Evolutionary conservation across 2,113 vertebrate genomes (phyloP).

Genomic region (Hippocampus mohnikei): DNA sequence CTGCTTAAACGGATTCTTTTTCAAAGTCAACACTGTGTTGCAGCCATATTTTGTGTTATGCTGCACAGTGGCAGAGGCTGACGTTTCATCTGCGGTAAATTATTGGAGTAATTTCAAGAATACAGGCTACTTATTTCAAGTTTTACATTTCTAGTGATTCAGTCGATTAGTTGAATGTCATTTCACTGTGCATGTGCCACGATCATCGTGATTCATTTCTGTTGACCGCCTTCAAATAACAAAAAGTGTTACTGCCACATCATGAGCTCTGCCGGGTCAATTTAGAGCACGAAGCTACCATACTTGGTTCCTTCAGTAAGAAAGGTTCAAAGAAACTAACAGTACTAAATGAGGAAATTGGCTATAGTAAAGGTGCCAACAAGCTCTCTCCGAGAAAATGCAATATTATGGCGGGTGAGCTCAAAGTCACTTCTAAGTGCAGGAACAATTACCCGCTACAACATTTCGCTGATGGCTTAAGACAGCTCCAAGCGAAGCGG

Average conservation of each 20-base stretch:
- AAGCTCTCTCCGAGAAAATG: not conserved
- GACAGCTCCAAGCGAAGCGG: constrained; percentile 19
- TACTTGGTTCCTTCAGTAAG: not conserved
- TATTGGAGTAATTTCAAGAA: not conserved
- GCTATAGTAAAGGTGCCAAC: not conserved
- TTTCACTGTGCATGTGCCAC: not conserved
- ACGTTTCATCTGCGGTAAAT: not conserved
- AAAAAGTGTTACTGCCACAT: not conserved
- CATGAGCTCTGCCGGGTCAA: not conserved
- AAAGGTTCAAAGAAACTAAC: not conserved
- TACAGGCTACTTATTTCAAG: not conserved
- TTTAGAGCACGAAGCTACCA: not conserved
- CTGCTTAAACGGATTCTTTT: no score
- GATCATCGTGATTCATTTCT: no score
- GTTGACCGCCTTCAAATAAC: not conserved
- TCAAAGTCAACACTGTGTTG: no score
- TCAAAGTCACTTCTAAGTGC: constrained; percentile 28
- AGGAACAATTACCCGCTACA: constrained; percentile 38
- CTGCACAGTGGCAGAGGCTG: not conserved
- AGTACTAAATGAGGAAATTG: not conserved
- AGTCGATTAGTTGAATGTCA: not conserved
- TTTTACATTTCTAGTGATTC: not conserved
- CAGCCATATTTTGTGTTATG: no score
- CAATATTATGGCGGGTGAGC: not conserved
- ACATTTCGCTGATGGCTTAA: constrained; percentile 29